These are phyloP conservation scores for Orientallactaga sibirica DNA, from an alignment of 2,797 vertebrate genomes.

Conservation along the genomic window DNA sequence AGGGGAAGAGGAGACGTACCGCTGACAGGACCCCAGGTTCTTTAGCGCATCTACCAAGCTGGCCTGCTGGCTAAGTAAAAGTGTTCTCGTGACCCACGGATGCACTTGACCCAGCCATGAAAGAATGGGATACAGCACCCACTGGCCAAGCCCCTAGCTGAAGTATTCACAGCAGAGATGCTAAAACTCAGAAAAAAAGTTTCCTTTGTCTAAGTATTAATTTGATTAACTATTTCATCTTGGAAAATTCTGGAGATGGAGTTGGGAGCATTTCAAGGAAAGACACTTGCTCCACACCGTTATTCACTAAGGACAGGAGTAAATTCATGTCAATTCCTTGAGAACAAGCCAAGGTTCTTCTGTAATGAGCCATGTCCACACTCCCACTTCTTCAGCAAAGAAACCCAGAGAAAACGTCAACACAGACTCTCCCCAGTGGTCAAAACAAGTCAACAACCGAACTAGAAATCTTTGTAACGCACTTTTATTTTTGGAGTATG, in stretches of 20 bases:
- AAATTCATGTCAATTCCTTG: neutral
- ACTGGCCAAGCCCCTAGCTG: rapidly evolving
- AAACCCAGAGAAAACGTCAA: neutral
- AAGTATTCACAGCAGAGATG: neutral
- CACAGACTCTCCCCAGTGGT: neutral
- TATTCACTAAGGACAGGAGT: slow-evolving; percentile 2
- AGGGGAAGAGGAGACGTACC: neutral
- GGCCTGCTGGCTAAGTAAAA: neutral
- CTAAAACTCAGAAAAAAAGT: neutral
- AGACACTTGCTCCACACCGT: neutral
- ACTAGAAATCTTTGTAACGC: too few species aligned
- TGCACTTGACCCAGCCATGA: neutral
- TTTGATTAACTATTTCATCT: slow-evolving; percentile 43
- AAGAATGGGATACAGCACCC: neutral
- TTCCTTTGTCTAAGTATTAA: neutral
- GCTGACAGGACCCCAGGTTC: rapidly evolving
- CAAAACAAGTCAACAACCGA: neutral
- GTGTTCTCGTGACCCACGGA: neutral
- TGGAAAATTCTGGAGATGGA: slow-evolving; percentile 31
- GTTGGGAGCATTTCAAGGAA: neutral
- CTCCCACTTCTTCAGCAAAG: neutral
- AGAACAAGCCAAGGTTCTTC: neutral
- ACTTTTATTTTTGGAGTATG: neutral
- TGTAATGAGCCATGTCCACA: neutral
- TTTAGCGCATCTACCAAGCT: neutral